phyloP scores from a whole-genome alignment of 2,797 vertebrate species.

The Catamblyrhynchus diadema region DNA sequence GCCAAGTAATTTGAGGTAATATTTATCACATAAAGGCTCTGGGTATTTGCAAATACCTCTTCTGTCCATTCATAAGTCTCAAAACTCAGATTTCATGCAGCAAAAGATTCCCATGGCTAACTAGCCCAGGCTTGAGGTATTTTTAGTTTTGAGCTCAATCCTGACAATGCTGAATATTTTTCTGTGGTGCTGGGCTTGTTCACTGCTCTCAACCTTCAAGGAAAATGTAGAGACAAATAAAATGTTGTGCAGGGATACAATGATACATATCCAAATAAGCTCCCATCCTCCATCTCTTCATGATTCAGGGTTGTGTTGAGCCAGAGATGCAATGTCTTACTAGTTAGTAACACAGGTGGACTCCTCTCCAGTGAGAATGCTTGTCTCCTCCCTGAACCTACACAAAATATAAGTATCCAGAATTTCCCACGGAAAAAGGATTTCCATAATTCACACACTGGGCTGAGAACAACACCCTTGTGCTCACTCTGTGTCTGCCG shows the following conservation, averaged over 20 bases:
- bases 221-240: not conserved
- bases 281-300: not conserved
- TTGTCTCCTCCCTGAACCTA: not conserved
- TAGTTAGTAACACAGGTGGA: not conserved
- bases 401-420: rapidly evolving
- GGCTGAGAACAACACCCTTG: not conserved
- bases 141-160: not conserved
- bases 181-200: not conserved
- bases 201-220: not conserved
- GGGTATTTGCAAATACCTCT: conserved; percentile 13
- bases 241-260: not conserved
- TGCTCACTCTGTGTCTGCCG: not conserved
- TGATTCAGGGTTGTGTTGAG: not conserved
- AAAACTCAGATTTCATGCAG: not conserved
- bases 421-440: not conserved
- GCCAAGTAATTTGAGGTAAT: conserved; percentile 55
- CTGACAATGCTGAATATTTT: not conserved
- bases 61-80: not conserved
- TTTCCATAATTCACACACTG: not conserved
- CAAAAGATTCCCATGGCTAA: not conserved
- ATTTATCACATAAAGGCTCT: conserved; percentile 40
- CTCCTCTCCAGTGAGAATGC: not conserved
- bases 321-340: not conserved
- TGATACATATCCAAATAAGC: not conserved
- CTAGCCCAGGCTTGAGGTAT: not conserved